Evolutionary conservation across 2,113 vertebrate genomes (phyloP).

Genomic region (Strix uralensis): DNA sequence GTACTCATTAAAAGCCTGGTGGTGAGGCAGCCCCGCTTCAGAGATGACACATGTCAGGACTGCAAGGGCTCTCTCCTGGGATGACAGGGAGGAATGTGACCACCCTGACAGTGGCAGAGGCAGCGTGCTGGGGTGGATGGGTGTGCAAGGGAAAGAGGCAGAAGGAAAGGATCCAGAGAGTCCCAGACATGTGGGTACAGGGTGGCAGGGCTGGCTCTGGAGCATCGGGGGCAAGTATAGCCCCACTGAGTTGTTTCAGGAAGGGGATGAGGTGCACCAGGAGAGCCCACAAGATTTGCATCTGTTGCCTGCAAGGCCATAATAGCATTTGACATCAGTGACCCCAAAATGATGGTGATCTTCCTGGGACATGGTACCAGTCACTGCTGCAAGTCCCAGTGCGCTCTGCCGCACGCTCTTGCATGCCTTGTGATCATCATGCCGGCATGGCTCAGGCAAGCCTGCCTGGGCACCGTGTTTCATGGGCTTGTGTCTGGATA

Average conservation of each 20-base stretch:
- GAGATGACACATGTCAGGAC: not conserved
- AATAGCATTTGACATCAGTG: not conserved
- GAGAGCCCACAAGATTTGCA: not conserved
- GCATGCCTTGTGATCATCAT: fast-evolving
- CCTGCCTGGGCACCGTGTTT: not conserved
- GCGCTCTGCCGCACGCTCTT: not conserved
- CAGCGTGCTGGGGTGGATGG: fast-evolving
- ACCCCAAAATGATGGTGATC: fast-evolving
- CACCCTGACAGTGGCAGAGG: not conserved
- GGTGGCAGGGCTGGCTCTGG: not conserved
- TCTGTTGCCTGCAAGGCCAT: not conserved
- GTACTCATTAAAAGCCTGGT: not conserved
- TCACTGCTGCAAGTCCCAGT: not conserved
- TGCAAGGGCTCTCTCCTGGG: fast-evolving
- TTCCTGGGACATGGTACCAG: not conserved
- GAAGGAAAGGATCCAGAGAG: not conserved
- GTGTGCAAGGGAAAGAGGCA: fast-evolving
- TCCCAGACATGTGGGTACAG: not conserved
- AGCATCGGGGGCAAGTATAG: not conserved
- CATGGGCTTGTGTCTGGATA: not conserved
- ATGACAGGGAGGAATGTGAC: not conserved
- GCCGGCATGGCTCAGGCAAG: not conserved
- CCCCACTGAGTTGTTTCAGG: not conserved
- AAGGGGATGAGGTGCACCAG: not conserved
- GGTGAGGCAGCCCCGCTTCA: not conserved